Evolutionary conservation across 2,888 invertebrate species (phyloP), one percentile per base, ranked within the genome.

Genomic region (Ceriagrion tenellum): DNA sequence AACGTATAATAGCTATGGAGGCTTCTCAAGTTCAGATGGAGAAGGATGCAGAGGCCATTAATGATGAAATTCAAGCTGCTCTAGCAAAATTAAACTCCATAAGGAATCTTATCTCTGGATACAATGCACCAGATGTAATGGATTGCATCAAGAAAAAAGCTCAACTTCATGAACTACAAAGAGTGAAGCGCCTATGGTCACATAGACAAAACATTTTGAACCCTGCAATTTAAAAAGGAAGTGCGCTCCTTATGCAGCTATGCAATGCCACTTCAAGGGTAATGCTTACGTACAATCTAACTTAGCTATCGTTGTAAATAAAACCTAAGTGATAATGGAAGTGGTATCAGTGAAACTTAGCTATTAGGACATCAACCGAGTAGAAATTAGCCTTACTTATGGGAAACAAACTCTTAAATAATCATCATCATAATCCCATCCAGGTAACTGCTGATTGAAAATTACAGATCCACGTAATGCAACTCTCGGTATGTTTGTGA

Each of bases 91-190:
- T 40, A 4, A 20, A 93, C 26, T 69, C 63, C 20, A 16, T 93
- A 47, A 69, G 35, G n/a, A 93, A 93, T 30, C 23, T 93, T 4
- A 93, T 69, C 47, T 69, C 26, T n/a, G 69, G 69, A 93, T 93
- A 47, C n/a, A 56, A 93, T 16, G 93, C 74, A 93, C 93, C 93
- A 23, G n/a, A n/a, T 74, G 93, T 93, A 1, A 40, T 93, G 63
- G 93, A 93, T 47, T 93, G 55, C 18, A 93, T 93, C 0, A 69
- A 69, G 47, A 93, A 47, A 47, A 93, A 69, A 55, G 93, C 47
- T 69, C 26, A 93, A 74, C 55, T 93, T 40, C 69, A 93, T 40
- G 59, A 69, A 16, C 69, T 69, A n/a, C 10, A 69, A 74, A 69
- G 47, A 74, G 18, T 16, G 18, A 74, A 74, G 23, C 23, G 69